Percentiles rank a stretch among this genome's conserved stretches.
phyloP scores from a whole-genome alignment of 2,888 invertebrate genomes.

The Syrista parreyssii region DNA sequence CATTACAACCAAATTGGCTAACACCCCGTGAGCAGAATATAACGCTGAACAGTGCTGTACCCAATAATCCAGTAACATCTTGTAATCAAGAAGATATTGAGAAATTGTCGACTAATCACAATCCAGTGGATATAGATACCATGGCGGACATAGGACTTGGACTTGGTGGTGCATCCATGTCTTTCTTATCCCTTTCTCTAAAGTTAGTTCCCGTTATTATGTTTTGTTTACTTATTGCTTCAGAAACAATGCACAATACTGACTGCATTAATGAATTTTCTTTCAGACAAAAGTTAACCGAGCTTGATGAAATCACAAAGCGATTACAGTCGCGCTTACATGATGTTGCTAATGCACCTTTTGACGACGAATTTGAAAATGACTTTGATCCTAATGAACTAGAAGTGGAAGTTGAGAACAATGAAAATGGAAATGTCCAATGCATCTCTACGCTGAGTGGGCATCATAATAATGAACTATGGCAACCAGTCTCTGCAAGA shows the following conservation, averaged over 20 bases:
- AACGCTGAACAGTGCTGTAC: conserved; percentile 1
- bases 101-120: conserved; percentile 15
- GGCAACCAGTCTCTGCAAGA: conserved; percentile 19
- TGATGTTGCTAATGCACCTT: conserved; percentile 70
- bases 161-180: conserved; percentile 55
- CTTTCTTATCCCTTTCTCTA: conserved; percentile 56
- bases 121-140: conserved; percentile 29
- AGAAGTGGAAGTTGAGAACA: conserved; percentile 42
- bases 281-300: conserved; percentile 72
- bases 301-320: conserved; percentile 74
- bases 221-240: conserved; percentile 48
- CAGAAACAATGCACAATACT: conserved; percentile 51
- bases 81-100: conserved; percentile 8
- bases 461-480: conserved; percentile 13
- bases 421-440: conserved; percentile 32
- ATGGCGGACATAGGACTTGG: conserved; percentile 38
- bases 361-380: conserved; percentile 70
- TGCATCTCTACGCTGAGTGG: conserved; percentile 7
- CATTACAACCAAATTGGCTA: conserved; percentile 20
- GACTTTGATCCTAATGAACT: conserved; percentile 65
- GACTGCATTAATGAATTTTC: conserved; percentile 28
- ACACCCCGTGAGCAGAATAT: conserved; percentile 18
- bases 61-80: conserved; percentile 1
- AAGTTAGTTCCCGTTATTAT: conserved; percentile 45
- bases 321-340: conserved; percentile 70